These are phyloP conservation scores for Thamnaconus septentrionalis DNA, from an alignment of 2,113 vertebrate genomes.

Conservation along the genomic window DNA sequence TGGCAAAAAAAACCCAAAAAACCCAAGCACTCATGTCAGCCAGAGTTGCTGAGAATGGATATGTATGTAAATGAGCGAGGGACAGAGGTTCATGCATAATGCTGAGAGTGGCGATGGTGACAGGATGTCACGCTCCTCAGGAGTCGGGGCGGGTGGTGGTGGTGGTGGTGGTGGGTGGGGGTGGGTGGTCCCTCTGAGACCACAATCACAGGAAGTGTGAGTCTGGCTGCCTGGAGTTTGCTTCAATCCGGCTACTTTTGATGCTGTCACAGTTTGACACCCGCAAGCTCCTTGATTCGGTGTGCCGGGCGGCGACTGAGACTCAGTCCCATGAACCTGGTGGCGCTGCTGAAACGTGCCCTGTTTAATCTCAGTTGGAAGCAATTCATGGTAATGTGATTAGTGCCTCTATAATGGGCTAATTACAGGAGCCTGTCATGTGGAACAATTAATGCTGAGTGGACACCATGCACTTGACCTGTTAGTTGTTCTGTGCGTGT, in stretches of 20 bases:
- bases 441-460: conserved; percentile 51
- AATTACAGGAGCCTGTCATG: conserved; percentile 55
- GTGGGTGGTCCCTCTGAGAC: conserved; percentile 26
- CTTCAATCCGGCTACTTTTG: conserved; percentile 19
- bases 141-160: conserved; percentile 14
- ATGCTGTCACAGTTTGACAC: background rate
- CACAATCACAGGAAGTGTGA: conserved; percentile 35
- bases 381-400: conserved; percentile 38
- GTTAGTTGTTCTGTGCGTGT: conserved; percentile 16
- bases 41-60: conserved; percentile 10
- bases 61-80: conserved; percentile 27
- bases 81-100: conserved; percentile 44
- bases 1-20: too few species aligned
- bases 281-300: too few species aligned
- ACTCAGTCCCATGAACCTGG: conserved; percentile 16
- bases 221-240: background rate
- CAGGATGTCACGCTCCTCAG: conserved; percentile 55
- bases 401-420: conserved; percentile 47
- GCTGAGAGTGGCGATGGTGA: conserved; percentile 46
- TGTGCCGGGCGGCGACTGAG: background rate
- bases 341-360: conserved; percentile 28
- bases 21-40: conserved; percentile 4
- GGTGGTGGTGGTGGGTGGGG: too few species aligned
- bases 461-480: conserved; percentile 38
- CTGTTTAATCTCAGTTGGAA: conserved; percentile 28